These are phyloP conservation scores for Drosophila sproati DNA, from an alignment of 1,140 invertebrate genomes.

Conservation along the genomic window DNA sequence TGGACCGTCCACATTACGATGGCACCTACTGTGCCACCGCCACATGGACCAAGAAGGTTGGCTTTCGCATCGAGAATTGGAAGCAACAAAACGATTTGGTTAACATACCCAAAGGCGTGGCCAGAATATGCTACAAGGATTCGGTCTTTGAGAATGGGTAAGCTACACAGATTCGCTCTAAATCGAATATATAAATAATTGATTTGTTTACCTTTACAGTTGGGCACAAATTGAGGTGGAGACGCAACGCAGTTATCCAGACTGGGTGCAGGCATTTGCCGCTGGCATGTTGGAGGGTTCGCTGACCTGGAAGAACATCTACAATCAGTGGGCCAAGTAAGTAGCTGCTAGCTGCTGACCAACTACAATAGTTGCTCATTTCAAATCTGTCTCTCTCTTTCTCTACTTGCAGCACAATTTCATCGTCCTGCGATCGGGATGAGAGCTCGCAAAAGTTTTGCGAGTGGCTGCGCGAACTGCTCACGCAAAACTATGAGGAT, in stretches of 20 bases:
- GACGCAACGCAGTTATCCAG: slow-evolving; percentile 89
- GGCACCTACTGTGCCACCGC: slow-evolving; percentile 89
- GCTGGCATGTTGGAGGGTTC: slow-evolving; percentile 96
- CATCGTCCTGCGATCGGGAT: slow-evolving; percentile 88
- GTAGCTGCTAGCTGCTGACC: neutral
- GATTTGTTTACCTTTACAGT: slow-evolving; percentile 80
- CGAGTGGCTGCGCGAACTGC: slow-evolving; percentile 72
- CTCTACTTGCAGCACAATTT: slow-evolving; percentile 86
- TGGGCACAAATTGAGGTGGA: slow-evolving; percentile 93
- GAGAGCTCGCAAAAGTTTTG: slow-evolving; percentile 84
- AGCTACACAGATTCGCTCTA: slow-evolving; percentile 33
- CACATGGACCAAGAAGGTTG: slow-evolving; percentile 88
- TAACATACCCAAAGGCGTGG: slow-evolving; percentile 87
- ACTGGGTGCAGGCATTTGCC: slow-evolving; percentile 93
- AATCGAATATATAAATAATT: neutral
- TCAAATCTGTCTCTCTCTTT: neutral
- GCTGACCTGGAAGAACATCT: slow-evolving; percentile 92
- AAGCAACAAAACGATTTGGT: slow-evolving; percentile 90
- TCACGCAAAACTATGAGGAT: slow-evolving; percentile 87
- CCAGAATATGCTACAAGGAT: slow-evolving; percentile 89
- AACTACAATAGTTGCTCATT: neutral
- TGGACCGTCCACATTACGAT: slow-evolving; percentile 89
- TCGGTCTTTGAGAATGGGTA: slow-evolving; percentile 89
- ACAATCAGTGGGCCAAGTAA: slow-evolving; percentile 89
- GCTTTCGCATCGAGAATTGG: slow-evolving; percentile 90